Percentiles rank a stretch among this genome's conserved stretches.
Conservation (phyloP, 2,888 invertebrate species). For the Acholoe squamosa region DNA sequence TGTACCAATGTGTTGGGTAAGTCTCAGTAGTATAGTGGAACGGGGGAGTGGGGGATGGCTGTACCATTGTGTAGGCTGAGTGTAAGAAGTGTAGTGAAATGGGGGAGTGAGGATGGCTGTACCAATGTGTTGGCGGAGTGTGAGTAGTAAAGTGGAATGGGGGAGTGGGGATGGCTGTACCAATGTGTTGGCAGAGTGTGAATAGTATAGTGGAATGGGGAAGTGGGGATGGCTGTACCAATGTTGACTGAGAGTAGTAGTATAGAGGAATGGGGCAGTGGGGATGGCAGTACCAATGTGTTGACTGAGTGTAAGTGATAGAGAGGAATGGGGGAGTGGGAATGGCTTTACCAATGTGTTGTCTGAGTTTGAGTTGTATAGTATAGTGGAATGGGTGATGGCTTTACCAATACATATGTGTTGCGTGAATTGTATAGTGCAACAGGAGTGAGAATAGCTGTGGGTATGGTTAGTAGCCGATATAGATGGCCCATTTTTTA, state of each 20-base stretch:
- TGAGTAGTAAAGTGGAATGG: not conserved
- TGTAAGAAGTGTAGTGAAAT: not conserved
- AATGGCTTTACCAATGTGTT: not conserved
- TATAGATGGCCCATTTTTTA: too few species aligned
- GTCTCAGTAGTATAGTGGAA: not conserved
- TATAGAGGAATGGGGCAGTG: not conserved
- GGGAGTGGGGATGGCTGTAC: constrained; percentile 9
- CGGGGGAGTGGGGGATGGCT: not conserved
- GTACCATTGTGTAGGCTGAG: not conserved
- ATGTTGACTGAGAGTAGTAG: not conserved
- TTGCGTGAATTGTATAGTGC: too few species aligned
- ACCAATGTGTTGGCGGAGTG: not conserved
- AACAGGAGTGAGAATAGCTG: too few species aligned
- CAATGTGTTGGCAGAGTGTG: too few species aligned
- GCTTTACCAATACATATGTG: too few species aligned
- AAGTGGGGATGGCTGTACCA: too few species aligned
- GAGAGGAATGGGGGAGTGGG: not conserved
- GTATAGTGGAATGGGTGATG: not conserved
- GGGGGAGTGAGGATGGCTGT: not conserved
- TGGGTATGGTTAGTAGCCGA: too few species aligned
- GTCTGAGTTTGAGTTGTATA: too few species aligned
- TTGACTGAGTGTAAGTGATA: too few species aligned
- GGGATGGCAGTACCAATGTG: not conserved
- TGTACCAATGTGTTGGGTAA: not conserved
- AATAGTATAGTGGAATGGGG: not conserved